These are phyloP conservation scores for Microchirus variegatus DNA, from an alignment of 2,797 vertebrate species.

Conservation along the genomic window DNA sequence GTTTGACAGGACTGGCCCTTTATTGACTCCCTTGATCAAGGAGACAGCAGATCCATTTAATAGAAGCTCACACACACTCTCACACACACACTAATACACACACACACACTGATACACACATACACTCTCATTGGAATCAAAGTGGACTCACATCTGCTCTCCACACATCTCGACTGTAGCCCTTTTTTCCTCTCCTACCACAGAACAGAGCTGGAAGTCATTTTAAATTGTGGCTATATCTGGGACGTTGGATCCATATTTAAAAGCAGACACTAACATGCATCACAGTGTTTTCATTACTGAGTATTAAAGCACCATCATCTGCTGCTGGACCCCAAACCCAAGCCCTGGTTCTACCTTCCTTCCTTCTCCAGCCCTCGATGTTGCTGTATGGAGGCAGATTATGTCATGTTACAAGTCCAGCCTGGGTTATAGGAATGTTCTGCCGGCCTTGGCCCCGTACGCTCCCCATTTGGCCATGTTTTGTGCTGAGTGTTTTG, in stretches of 20 bases:
- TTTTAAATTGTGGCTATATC: constrained; percentile 42
- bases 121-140: constrained; percentile 63
- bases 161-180: constrained; percentile 53
- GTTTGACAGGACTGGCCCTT: constrained; percentile 78
- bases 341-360: constrained; percentile 21
- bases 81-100: constrained; percentile 36
- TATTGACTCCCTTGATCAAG: constrained; percentile 83
- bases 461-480: constrained; percentile 52
- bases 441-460: constrained; percentile 62
- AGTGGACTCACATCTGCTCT: constrained; percentile 73
- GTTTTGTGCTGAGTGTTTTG: constrained; percentile 69
- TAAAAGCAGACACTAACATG: constrained; percentile 36
- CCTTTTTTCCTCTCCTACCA: constrained; percentile 31
- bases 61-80: constrained; percentile 57
- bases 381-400: constrained; percentile 19
- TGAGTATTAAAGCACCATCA: background rate
- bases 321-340: constrained; percentile 14
- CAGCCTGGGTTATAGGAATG: constrained; percentile 41
- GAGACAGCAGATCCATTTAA: constrained; percentile 83
- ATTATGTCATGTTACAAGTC: constrained; percentile 40
- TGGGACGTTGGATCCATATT: constrained; percentile 39
- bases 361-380: constrained; percentile 16
- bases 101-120: constrained; percentile 34
- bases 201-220: constrained; percentile 47
- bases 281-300: constrained; percentile 25